Percentiles rank a stretch among this genome's conserved stretches.
These are phyloP conservation scores for Myodes glareolus DNA, from an alignment of 2,113 vertebrate species.

Conservation along the genomic window DNA sequence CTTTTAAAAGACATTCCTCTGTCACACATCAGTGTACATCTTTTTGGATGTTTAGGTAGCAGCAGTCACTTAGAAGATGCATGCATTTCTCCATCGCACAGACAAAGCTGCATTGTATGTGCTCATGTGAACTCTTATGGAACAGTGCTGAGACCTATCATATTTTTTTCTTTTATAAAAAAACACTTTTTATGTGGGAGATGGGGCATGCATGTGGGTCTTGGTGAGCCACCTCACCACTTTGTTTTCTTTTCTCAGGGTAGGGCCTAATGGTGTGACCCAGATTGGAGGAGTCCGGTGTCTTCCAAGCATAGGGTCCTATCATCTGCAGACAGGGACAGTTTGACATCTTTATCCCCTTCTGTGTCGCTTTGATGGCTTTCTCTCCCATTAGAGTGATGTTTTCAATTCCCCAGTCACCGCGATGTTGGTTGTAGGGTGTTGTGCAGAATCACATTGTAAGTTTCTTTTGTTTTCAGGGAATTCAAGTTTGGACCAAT, in stretches of 20 bases:
- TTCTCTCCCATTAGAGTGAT: not conserved
- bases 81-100: not conserved
- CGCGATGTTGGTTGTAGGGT: not conserved
- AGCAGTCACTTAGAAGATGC: not conserved
- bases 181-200: not conserved
- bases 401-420: too few relatives aligned
- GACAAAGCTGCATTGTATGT: not conserved
- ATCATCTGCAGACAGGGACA: not conserved
- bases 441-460: slow-evolving; percentile 24
- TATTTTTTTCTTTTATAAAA: not conserved
- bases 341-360: not conserved
- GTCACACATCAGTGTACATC: not conserved
- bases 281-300: not conserved
- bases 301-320: not conserved
- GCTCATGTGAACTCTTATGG: not conserved
- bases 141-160: not conserved
- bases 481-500: slow-evolving; percentile 97
- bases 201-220: not conserved
- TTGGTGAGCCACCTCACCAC: not conserved
- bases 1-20: not conserved
- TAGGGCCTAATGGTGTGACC: not conserved
- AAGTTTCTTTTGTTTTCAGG: slow-evolving; percentile 85
- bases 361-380: not conserved
- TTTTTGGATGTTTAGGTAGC: not conserved
- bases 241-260: too few relatives aligned